Evolutionary conservation across 2,888 invertebrate species (phyloP), one percentile per base, ranked within the genome.

Genomic region (Taenaris catops): DNA sequence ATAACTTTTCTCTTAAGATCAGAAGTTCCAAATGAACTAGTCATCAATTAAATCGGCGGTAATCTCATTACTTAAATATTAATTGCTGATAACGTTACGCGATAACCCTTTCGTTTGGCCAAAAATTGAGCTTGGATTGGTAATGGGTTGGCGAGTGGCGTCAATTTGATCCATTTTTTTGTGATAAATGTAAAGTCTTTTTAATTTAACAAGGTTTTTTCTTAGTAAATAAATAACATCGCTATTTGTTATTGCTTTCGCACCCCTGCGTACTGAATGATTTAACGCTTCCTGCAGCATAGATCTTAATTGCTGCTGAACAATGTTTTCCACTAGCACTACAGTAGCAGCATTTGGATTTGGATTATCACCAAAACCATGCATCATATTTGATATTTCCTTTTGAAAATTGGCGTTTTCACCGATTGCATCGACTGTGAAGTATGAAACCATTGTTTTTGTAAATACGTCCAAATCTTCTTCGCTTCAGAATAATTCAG

Each of bases 311-410:
- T 97, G 96, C 50, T 94, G 93, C 32, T 94, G 88, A 0, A 96
- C 92, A 35, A 97, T 92, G 45, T 91, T 92, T 75, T 97, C 96
- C 0, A 97, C 92, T 26, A 97, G 75, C 34, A 91, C 90, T 0
- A 96, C 96, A 1, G 96, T 94, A 24, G 94, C 95, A 0, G 91
- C 88, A 21, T 94, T 89, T 0, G 97, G 96, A 42, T 92, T 91
- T 8, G 93, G 91, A 56, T 93, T 93, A 61, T 97, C 97, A 0
- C 97, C 97, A 62, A 96, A 95, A n/a, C 96, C 96, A 53, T 95
- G 94, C 96, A 96, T 94, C 91, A 96, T 96, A 54, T 91, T 89
- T 0, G 93, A 92, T 49, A 96, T 94, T 78, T 96, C 94, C 72
- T 89, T 84, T 60, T 88, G 88, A 52, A 88, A 90, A 34, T 88